These are phyloP conservation scores for Rhopalosiphum nymphaeae DNA, from an alignment of 2,888 invertebrate genomes.

Conservation along the genomic window DNA sequence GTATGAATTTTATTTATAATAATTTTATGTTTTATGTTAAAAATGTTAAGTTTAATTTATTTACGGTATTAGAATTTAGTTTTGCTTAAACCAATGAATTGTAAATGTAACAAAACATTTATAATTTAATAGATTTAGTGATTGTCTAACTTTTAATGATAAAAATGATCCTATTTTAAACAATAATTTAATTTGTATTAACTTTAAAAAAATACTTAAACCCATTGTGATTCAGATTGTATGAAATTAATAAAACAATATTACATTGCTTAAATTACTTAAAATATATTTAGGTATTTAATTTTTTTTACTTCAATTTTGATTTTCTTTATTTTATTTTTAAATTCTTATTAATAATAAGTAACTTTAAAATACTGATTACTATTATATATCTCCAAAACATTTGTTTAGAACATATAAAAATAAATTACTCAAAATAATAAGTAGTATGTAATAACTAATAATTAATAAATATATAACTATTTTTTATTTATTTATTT, in stretches of 20 bases:
- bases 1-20: slow-evolving; percentile 16
- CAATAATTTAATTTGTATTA: neutral
- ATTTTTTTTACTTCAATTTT: too few species aligned
- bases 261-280: neutral
- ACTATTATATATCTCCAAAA: too few species aligned
- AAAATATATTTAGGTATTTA: neutral
- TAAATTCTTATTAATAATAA: too few species aligned
- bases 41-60: neutral
- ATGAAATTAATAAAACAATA: neutral
- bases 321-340: too few species aligned
- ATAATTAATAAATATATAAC: too few species aligned
- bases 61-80: slow-evolving; percentile 26
- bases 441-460: too few species aligned
- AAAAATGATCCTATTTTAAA: neutral
- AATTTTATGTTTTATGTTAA: neutral
- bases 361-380: too few species aligned
- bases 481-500: too few species aligned
- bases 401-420: too few species aligned
- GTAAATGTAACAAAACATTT: neutral
- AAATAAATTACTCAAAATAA: too few species aligned
- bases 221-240: neutral
- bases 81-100: neutral
- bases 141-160: neutral
- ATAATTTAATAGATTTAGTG: neutral
- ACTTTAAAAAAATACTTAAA: neutral